Conservation (phyloP, 1,140 invertebrate genomes). For the Aphidius ervi region DNA sequence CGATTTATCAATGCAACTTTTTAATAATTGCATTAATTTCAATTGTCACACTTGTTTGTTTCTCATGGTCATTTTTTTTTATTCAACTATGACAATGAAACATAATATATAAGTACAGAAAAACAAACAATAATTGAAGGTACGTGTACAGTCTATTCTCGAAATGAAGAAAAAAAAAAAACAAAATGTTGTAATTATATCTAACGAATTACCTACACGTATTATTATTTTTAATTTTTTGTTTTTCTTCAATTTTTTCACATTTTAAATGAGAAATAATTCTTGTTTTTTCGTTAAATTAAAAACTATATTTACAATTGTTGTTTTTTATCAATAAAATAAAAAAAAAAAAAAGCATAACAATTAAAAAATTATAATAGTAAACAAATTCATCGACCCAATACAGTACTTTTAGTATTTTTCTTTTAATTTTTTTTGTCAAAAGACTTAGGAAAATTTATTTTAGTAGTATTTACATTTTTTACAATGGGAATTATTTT, state of each 20-base stretch:
- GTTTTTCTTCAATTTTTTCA: slow-evolving; percentile 1
- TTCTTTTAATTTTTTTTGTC: not conserved
- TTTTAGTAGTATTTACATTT: slow-evolving; percentile 19
- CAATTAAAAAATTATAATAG: too few relatives aligned
- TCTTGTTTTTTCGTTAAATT: slow-evolving; percentile 10
- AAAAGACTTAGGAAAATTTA: slow-evolving; percentile 8
- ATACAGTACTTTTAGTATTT: not conserved
- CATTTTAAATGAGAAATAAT: not conserved
- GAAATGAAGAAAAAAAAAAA: slow-evolving; percentile 40
- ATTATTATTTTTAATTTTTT: slow-evolving; percentile 6
- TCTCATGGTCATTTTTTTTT: slow-evolving; percentile 28
- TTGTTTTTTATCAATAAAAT: not conserved
- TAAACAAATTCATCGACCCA: too few relatives aligned
- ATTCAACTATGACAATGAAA: slow-evolving; percentile 45
- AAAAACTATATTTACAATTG: slow-evolving; percentile 28
- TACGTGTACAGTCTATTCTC: slow-evolving; percentile 53
- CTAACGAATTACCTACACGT: too few relatives aligned
- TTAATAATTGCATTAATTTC: slow-evolving; percentile 32
- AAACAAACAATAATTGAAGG: slow-evolving; percentile 47
- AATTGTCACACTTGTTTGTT: slow-evolving; percentile 33
- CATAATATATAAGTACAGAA: slow-evolving; percentile 49
- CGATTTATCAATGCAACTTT: too few relatives aligned
- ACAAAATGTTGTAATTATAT: not conserved
- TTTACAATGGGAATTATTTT: slow-evolving; percentile 5
- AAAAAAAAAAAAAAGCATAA: not conserved